phyloP scores from a whole-genome alignment of 2,797 vertebrate species.

The Galaxias olidus region DNA sequence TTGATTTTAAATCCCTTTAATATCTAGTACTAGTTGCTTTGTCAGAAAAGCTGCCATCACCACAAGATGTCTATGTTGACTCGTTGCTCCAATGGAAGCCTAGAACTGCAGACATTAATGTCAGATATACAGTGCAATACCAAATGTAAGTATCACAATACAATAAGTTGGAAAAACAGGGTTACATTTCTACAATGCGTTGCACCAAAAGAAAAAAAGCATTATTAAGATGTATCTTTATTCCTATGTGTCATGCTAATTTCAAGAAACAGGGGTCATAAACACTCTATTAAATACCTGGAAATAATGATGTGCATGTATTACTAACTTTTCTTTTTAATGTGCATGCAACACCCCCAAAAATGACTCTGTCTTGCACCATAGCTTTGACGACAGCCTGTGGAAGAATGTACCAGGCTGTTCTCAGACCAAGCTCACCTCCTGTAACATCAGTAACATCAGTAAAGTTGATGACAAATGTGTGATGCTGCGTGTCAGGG shows the following conservation, averaged over 20 bases:
- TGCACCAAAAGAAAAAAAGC: too few species aligned
- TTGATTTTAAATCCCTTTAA: too few species aligned
- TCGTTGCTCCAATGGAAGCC: slow-evolving; percentile 38
- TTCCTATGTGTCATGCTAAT: too few species aligned
- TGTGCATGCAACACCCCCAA: too few species aligned
- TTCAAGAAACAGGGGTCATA: too few species aligned
- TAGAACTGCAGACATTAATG: rapidly evolving
- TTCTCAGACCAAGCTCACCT: not conserved
- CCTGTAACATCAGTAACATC: slow-evolving; percentile 33
- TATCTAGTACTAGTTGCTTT: not conserved
- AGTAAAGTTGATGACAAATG: not conserved
- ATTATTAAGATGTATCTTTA: too few species aligned
- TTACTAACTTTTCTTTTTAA: too few species aligned
- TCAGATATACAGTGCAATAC: slow-evolving; percentile 26
- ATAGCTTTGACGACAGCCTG: rapidly evolving
- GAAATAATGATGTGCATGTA: too few species aligned
- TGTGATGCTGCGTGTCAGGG: slow-evolving; percentile 28
- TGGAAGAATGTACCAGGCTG: slow-evolving; percentile 35
- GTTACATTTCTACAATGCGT: too few species aligned
- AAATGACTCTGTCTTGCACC: not conserved
- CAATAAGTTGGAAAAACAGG: too few species aligned
- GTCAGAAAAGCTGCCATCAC: not conserved
- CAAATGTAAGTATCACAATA: too few species aligned
- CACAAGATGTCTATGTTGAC: slow-evolving; percentile 12
- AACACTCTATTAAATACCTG: too few species aligned